A percentile compares a stretch with the other conserved stretches of the same genome.
These are phyloP conservation scores for Aegotheles bennettii DNA, from an alignment of 2,113 vertebrate genomes.

Conservation along the genomic window DNA sequence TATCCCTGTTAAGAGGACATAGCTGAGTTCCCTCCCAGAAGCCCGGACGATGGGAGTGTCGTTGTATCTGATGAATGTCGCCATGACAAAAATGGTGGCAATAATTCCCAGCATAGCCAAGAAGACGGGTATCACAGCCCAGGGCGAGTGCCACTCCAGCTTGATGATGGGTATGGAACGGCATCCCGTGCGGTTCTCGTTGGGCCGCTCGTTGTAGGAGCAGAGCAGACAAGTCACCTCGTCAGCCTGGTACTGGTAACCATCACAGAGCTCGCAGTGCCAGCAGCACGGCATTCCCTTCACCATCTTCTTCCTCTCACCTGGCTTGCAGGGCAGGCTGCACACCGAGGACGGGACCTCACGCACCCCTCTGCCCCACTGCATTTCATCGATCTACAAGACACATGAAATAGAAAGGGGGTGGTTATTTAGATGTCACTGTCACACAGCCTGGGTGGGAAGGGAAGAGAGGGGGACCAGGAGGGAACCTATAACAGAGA, in stretches of 20 bases:
- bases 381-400: constrained; percentile 87
- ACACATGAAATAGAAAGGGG: not conserved
- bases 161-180: constrained; percentile 89
- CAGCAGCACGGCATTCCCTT: constrained; percentile 94
- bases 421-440: not conserved
- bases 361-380: constrained; percentile 83
- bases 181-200: constrained; percentile 87
- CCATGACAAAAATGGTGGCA: constrained; percentile 92
- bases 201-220: constrained; percentile 86
- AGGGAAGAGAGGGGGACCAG: fast-evolving
- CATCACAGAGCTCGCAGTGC: constrained; percentile 92
- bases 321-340: constrained; percentile 85
- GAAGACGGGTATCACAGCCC: constrained; percentile 92
- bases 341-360: constrained; percentile 86
- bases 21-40: constrained; percentile 91
- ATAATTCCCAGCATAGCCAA: constrained; percentile 93
- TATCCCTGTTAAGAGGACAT: constrained; percentile 90
- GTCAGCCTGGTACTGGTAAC: constrained; percentile 90
- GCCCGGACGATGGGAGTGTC: constrained; percentile 94
- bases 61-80: constrained; percentile 90
- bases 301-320: constrained; percentile 91
- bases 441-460: not conserved
- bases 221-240: constrained; percentile 91
- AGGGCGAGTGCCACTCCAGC: constrained; percentile 94
- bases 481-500: not conserved